Percentiles rank a stretch among this genome's conserved stretches.
Conservation (phyloP, 2,113 vertebrate genomes). For the Rhinoderma darwinii region DNA sequence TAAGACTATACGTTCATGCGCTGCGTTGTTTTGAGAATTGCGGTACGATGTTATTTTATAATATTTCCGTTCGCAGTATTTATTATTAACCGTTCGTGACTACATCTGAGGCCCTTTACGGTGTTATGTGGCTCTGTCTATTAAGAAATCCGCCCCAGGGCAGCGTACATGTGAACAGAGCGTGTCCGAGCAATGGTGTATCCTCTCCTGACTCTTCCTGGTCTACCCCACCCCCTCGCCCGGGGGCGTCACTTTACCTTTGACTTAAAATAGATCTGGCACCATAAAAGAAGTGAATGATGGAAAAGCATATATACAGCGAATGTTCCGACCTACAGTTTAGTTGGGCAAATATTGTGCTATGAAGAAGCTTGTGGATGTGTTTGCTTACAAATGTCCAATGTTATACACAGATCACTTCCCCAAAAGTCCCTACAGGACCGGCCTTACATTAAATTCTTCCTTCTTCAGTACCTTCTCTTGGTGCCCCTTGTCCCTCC, state of each 20-base stretch:
- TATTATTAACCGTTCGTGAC: too few species aligned
- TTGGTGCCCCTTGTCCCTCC: neutral
- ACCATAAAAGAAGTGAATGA: neutral
- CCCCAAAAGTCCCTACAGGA: too few species aligned
- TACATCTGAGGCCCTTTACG: neutral
- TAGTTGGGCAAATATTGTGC: neutral
- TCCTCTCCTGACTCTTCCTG: neutral
- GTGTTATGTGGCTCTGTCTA: neutral
- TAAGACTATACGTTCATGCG: too few species aligned
- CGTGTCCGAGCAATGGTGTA: neutral
- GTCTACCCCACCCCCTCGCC: neutral
- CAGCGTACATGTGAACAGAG: neutral
- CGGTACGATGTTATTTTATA: too few species aligned
- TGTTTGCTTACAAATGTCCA: neutral
- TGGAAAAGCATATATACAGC: neutral
- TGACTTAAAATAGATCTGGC: neutral
- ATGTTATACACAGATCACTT: neutral
- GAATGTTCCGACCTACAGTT: neutral
- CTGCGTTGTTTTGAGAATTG: too few species aligned
- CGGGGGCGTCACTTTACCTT: neutral
- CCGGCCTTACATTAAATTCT: neutral
- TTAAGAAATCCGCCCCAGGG: neutral
- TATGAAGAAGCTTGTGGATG: neutral
- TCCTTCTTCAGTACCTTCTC: too few species aligned
- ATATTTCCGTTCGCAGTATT: too few species aligned